Evolutionary conservation across 2,797 vertebrate species (phyloP).

Genomic region (Pogoniulus pusillus): DNA sequence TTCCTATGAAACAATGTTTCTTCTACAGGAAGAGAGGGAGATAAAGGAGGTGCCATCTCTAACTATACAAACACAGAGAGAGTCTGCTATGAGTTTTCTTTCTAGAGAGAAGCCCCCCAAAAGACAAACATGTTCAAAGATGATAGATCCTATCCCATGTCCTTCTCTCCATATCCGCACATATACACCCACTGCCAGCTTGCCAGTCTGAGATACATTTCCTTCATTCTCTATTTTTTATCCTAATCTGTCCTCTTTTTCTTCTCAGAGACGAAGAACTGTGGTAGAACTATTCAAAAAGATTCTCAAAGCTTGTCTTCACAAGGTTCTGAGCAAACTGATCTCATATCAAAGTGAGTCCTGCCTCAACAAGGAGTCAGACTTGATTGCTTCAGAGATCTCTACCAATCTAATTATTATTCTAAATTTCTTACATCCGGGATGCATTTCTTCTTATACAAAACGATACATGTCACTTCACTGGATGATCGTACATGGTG

Average conservation of each 20-base stretch:
- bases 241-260: neutral
- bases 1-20: neutral
- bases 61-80: neutral
- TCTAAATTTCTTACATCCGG: neutral
- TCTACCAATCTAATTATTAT: neutral
- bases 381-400: neutral
- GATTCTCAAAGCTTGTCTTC: neutral
- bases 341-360: neutral
- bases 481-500: neutral
- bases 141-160: neutral
- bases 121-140: fast-evolving
- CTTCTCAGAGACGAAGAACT: neutral
- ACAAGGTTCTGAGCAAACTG: neutral
- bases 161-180: fast-evolving
- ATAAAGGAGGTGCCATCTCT: neutral
- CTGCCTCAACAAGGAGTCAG: neutral
- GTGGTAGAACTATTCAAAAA: neutral
- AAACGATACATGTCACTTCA: too few relatives aligned
- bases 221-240: neutral
- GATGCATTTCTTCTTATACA: too few relatives aligned
- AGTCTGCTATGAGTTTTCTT: neutral
- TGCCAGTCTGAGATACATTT: neutral
- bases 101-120: neutral
- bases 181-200: neutral
- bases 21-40: neutral